Evolutionary conservation across 2,888 invertebrate genomes (phyloP), one percentile per base, ranked within the genome.

Genomic region (Geotrupes spiniger): DNA sequence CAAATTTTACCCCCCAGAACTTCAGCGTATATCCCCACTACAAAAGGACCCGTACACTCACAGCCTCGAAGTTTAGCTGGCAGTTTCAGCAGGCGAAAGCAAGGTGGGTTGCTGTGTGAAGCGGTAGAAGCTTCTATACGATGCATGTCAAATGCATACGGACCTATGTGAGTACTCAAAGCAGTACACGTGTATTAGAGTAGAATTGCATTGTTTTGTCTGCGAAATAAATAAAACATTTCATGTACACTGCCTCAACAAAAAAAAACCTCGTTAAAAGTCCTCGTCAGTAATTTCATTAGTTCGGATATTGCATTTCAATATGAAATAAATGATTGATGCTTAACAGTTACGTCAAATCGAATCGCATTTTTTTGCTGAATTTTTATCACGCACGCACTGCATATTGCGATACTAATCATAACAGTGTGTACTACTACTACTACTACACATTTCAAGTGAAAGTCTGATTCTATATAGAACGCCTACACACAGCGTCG

Each of bases 151-250:
- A 47, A 29, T 51, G 52, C 56, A 53, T 55, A 58, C 57, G 60
- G 57, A 58, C 57, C 55, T 57, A 53, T 51, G 60, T 60, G 60
- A 58, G 60, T 60, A 60, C 58, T 52, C 58, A 52, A 52, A 56
- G 21, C 3, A 21, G 21, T 56, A 45, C 38, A 42, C 31, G 8
- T 31, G 4, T 31, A 5, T 12, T 51, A 40, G 40, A 42, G 36
- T 48, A 48, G 48, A 38, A 21, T 21, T 21, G 6, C 3, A 21
- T 21, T 21, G 6, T 21, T 21, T 21, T 21, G 6, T 21, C 21
- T 6, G n/a, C n/a, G n/a, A n/a, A n/a, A n/a, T n/a, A n/a, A 21
- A 21, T 4, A 21, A 6, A 21, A 21, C 6, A 21, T 21, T 21
- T 21, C 6, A 21, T 21, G 6, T 4, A 21, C 6, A 21, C 6